These are phyloP conservation scores for Pseudopleuronectes americanus DNA, from an alignment of 2,797 vertebrate species.

Conservation along the genomic window DNA sequence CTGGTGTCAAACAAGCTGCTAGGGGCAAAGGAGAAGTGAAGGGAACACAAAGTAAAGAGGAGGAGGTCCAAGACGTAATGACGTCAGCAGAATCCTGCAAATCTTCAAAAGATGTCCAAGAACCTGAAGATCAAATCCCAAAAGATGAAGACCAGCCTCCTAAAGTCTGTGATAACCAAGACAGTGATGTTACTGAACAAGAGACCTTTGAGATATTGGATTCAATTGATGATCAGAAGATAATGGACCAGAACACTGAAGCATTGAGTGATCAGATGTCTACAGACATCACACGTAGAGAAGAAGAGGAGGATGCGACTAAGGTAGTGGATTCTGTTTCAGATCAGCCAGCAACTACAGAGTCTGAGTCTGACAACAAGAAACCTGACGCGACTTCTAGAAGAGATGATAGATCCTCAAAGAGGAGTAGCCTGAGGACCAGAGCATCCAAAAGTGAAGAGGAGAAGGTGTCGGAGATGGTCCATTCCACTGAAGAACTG, in stretches of 20 bases:
- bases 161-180: neutral
- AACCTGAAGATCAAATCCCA: neutral
- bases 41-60: neutral
- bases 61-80: neutral
- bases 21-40: neutral
- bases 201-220: constrained; percentile 58
- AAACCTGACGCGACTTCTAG: neutral
- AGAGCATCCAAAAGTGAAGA: constrained; percentile 15
- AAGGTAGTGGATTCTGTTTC: constrained; percentile 51
- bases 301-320: constrained; percentile 32
- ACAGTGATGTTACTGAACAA: constrained; percentile 1
- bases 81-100: neutral
- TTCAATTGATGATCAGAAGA: constrained; percentile 44
- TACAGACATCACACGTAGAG: neutral
- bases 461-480: constrained; percentile 19
- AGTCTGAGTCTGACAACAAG: constrained; percentile 32
- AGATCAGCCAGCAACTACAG: neutral
- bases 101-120: neutral
- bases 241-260: constrained; percentile 12
- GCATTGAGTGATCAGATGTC: neutral
- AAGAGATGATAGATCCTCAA: constrained; percentile 3
- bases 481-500: constrained; percentile 38
- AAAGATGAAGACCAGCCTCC: neutral
- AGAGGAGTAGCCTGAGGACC: constrained; percentile 10
- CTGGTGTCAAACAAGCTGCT: neutral